Evolutionary conservation across 2,113 vertebrate genomes (phyloP).

Genomic region (Erinaceus europaeus): DNA sequence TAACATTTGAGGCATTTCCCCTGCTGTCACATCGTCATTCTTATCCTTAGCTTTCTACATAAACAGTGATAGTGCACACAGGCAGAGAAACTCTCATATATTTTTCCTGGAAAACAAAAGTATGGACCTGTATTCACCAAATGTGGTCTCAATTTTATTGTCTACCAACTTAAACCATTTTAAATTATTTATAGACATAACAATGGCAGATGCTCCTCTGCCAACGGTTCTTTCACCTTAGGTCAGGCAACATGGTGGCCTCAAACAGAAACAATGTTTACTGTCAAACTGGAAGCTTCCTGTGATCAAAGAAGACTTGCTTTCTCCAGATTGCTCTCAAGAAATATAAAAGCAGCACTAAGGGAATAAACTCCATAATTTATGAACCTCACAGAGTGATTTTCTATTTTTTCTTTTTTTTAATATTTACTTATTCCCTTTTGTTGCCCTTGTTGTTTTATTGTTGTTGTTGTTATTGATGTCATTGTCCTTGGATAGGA

Average conservation of each 20-base stretch:
- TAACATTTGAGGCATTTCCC: too few species aligned
- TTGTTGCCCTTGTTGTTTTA: too few species aligned
- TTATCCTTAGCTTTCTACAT: slow-evolving; percentile 4
- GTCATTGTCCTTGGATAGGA: too few species aligned
- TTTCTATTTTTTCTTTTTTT: too few species aligned
- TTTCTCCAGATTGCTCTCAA: neutral
- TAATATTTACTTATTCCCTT: too few species aligned
- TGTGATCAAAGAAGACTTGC: neutral
- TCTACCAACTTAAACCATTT: slow-evolving; percentile 12
- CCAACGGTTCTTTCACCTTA: neutral
- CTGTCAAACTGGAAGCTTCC: neutral
- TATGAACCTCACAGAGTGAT: too few species aligned
- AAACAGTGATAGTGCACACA: neutral
- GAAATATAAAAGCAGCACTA: too few species aligned
- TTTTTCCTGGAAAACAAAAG: slow-evolving; percentile 50
- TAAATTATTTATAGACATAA: slow-evolving; percentile 46
- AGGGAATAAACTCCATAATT: too few species aligned
- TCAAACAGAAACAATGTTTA: neutral
- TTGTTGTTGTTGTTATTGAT: too few species aligned
- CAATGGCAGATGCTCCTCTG: neutral
- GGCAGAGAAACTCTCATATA: neutral
- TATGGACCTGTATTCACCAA: slow-evolving; percentile 18
- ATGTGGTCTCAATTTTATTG: slow-evolving; percentile 27
- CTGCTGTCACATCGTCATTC: too few species aligned
- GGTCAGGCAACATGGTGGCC: neutral